These are phyloP conservation scores for Enteromius treurensis DNA, from an alignment of 2,797 vertebrate genomes.

Conservation along the genomic window DNA sequence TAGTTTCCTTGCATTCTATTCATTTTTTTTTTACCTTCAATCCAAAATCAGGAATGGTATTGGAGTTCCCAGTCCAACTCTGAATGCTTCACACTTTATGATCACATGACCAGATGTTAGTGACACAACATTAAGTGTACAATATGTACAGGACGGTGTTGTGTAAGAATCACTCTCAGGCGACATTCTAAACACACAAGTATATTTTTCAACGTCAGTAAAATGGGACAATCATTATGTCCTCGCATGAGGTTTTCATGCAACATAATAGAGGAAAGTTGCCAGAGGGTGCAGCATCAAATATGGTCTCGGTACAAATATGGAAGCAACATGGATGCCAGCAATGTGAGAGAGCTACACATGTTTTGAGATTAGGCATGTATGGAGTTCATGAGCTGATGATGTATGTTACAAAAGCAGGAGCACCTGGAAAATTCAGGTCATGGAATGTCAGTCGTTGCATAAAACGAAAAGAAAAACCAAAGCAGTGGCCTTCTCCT, in stretches of 20 bases:
- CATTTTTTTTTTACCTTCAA: neutral
- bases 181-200: slow-evolving; percentile 74
- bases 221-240: slow-evolving; percentile 75
- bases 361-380: slow-evolving; percentile 26
- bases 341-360: slow-evolving; percentile 37
- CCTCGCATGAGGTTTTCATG: slow-evolving; percentile 79
- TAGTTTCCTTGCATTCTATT: neutral
- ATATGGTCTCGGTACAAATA: slow-evolving; percentile 58
- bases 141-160: neutral
- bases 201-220: slow-evolving; percentile 72
- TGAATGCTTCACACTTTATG: neutral
- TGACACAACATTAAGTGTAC: neutral
- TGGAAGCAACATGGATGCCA: slow-evolving; percentile 50
- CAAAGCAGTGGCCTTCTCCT: slow-evolving; percentile 49
- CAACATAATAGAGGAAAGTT: slow-evolving; percentile 76
- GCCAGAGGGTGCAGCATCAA: slow-evolving; percentile 59
- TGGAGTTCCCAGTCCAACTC: neutral
- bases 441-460: slow-evolving; percentile 27
- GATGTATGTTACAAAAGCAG: slow-evolving; percentile 25
- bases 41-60: neutral
- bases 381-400: slow-evolving; percentile 25
- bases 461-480: slow-evolving; percentile 40
- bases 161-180: slow-evolving; percentile 60
- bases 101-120: slow-evolving; percentile 6
- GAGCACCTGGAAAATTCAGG: slow-evolving; percentile 20